Conservation (phyloP, 2,797 vertebrate genomes). For the Rousettus madagascariensis region DNA sequence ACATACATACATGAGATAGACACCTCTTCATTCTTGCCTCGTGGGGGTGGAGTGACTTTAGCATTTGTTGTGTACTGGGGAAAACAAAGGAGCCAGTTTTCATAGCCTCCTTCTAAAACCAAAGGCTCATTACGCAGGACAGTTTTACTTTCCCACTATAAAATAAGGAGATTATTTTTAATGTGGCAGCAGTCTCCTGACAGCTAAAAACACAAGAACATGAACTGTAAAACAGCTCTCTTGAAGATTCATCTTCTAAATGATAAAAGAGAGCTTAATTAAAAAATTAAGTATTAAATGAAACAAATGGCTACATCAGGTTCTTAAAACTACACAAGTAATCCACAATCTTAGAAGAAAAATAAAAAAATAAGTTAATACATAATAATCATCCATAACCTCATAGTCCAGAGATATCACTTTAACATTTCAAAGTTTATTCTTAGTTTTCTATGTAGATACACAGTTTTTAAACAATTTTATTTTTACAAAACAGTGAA, state of each 20-base stretch:
- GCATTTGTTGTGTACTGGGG: conserved; percentile 97
- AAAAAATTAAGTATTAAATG: conserved; percentile 31
- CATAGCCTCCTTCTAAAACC: conserved; percentile 97
- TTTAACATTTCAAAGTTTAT: conserved; percentile 21
- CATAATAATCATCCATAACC: not conserved
- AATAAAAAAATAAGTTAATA: not conserved
- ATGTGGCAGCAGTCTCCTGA: conserved; percentile 7
- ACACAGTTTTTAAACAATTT: not conserved
- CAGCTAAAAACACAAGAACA: conserved; percentile 37
- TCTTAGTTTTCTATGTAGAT: not conserved
- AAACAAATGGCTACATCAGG: not conserved
- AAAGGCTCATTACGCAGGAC: conserved; percentile 93
- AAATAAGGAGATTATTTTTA: conserved; percentile 64
- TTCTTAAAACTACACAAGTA: conserved; percentile 30
- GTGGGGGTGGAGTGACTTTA: conserved; percentile 91
- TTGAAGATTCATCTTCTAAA: conserved; percentile 10
- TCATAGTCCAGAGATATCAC: not conserved
- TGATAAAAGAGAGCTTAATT: not conserved
- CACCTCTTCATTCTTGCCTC: conserved; percentile 84
- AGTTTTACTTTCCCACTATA: conserved; percentile 97
- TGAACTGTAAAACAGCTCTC: not conserved
- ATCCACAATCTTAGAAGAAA: conserved; percentile 37
- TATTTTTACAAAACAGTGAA: conserved; percentile 41
- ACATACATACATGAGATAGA: conserved; percentile 92
- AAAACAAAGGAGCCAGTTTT: conserved; percentile 98